A percentile compares a stretch with the other conserved stretches of the same genome.
phyloP scores from a whole-genome alignment of 92 coral and sea anemone genomes.

The Paramuricea clavata region DNA sequence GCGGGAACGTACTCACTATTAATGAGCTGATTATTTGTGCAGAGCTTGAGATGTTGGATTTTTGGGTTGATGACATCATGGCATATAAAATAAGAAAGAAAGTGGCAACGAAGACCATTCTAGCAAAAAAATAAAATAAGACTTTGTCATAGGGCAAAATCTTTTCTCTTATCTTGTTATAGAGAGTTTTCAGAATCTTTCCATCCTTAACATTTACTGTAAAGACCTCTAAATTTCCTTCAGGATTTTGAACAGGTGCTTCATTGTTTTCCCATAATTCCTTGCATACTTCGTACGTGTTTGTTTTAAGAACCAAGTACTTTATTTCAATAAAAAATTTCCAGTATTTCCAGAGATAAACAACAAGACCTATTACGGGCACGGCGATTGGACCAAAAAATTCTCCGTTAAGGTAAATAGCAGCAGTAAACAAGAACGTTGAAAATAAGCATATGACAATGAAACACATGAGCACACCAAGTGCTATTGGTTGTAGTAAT shows the following conservation, averaged over 20 bases:
- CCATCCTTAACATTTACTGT: not conserved
- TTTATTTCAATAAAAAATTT: not conserved
- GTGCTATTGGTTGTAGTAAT: too few species aligned
- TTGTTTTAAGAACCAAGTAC: not conserved
- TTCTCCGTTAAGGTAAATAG: not conserved
- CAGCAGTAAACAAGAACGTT: not conserved
- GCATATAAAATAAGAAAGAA: not conserved
- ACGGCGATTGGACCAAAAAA: not conserved
- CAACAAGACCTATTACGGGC: not conserved
- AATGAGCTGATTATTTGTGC: constrained; percentile 6
- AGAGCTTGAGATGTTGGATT: not conserved
- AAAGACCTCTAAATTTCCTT: not conserved
- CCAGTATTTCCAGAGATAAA: not conserved
- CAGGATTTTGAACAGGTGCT: too few species aligned
- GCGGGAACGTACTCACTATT: not conserved
- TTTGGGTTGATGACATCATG: not conserved
- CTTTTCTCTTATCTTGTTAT: not conserved
- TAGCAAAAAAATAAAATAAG: not conserved
- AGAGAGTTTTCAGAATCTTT: not conserved
- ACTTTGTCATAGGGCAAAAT: not conserved
- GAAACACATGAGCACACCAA: too few species aligned
- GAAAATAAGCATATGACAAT: too few species aligned
- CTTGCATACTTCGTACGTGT: not conserved
- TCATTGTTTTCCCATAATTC: not conserved
- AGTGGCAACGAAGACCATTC: not conserved